These are phyloP conservation scores for Naja naja DNA, from an alignment of 2,113 vertebrate species.

Conservation along the genomic window DNA sequence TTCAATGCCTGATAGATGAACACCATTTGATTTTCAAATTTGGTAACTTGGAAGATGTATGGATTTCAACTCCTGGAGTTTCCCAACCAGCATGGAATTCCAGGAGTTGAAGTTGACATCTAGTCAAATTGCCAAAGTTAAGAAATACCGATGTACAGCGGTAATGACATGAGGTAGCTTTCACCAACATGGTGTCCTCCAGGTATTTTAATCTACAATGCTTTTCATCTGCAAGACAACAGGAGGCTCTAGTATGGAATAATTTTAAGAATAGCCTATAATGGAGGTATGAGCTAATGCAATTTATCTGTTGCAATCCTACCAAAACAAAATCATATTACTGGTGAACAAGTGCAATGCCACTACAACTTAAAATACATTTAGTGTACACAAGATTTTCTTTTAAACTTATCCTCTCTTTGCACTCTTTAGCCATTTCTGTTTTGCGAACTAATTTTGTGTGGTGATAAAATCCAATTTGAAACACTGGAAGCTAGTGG, in stretches of 20 bases:
- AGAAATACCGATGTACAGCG: background rate
- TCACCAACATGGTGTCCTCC: background rate
- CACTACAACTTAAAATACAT: background rate
- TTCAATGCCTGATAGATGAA: background rate
- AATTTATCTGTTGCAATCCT: background rate
- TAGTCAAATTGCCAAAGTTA: background rate
- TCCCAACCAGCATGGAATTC: background rate
- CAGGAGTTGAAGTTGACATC: background rate
- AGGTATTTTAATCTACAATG: background rate
- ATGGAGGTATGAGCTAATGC: background rate
- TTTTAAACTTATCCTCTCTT: background rate
- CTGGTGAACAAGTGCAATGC: background rate
- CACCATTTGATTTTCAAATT: background rate
- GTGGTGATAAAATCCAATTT: background rate
- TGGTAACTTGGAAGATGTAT: background rate
- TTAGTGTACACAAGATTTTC: background rate
- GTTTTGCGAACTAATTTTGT: background rate
- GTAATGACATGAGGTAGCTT: background rate
- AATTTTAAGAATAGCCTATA: background rate
- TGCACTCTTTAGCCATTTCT: background rate
- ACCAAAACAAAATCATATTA: background rate
- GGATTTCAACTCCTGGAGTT: background rate
- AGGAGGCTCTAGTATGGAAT: background rate
- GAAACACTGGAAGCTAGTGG: background rate
- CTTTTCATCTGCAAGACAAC: background rate